Conservation (phyloP, 2,888 invertebrate species). For the Brachyptera putata region DNA sequence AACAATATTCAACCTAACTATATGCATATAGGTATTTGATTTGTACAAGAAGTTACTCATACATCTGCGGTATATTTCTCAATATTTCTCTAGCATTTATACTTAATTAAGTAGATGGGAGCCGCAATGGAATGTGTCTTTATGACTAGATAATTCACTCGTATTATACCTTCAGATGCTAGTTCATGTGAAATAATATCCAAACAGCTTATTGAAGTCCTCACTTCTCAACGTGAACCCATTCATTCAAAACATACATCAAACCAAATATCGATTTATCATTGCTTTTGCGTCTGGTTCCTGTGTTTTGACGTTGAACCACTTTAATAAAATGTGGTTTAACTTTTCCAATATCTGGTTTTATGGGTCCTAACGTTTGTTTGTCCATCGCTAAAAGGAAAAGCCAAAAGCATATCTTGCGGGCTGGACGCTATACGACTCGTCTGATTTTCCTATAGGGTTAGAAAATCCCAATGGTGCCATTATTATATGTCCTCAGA, state of each 20-base stretch:
- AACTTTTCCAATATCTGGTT: slow-evolving; percentile 20
- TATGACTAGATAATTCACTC: slow-evolving; percentile 11
- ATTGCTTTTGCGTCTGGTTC: not conserved
- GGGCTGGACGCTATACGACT: slow-evolving; percentile 5
- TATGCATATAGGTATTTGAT: not conserved
- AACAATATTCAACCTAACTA: not conserved
- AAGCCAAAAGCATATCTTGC: slow-evolving; percentile 15
- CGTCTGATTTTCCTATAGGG: not conserved
- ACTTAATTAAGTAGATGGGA: not conserved
- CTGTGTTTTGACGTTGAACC: slow-evolving; percentile 11
- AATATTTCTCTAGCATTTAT: too few relatives aligned
- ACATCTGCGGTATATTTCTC: not conserved
- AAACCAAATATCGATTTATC: not conserved
- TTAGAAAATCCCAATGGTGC: slow-evolving; percentile 7
- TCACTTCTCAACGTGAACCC: not conserved
- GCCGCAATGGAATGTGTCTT: slow-evolving; percentile 1
- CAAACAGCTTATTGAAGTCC: not conserved
- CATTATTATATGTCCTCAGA: slow-evolving; percentile 18
- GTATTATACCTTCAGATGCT: not conserved
- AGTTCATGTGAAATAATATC: not conserved
- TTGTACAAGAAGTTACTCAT: not conserved
- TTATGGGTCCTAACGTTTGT: slow-evolving; percentile 19
- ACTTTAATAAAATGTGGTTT: slow-evolving; percentile 22
- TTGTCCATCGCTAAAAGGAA: slow-evolving; percentile 19
- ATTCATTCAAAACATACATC: not conserved